Conservation (phyloP, 30 jellyfish, hydroid and myxozoan genomes). For the Clytia hemisphaerica region DNA sequence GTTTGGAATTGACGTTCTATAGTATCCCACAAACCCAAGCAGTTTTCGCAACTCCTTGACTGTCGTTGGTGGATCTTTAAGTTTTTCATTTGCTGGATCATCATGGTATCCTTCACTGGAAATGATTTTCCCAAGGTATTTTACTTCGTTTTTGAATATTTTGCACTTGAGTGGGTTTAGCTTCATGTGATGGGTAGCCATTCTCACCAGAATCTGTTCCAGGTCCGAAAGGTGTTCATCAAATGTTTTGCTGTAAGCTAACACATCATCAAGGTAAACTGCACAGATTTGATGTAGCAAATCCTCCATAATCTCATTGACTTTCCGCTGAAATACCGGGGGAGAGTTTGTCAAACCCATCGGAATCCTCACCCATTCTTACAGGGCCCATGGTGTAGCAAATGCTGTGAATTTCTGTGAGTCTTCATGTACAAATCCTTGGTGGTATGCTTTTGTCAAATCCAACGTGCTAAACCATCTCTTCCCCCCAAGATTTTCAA, state of each 20-base stretch:
- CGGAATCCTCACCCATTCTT: constrained; percentile 43
- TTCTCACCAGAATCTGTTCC: constrained; percentile 15
- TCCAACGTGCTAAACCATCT: constrained; percentile 4
- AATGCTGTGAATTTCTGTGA: constrained; percentile 19
- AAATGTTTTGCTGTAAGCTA: constrained; percentile 29
- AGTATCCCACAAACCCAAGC: background rate
- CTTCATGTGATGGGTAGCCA: constrained; percentile 29
- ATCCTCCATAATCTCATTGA: constrained; percentile 30
- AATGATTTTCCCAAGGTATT: background rate
- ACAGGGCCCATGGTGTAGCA: constrained; percentile 39
- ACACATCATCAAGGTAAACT: constrained; percentile 40
- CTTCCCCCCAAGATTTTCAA: constrained; percentile 29
- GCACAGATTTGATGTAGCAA: constrained; percentile 23
- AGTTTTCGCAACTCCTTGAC: background rate
- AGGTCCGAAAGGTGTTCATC: constrained; percentile 41
- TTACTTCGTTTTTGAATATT: constrained; percentile 3
- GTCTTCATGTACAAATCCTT: constrained; percentile 26
- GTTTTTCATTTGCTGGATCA: background rate
- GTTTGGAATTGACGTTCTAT: background rate
- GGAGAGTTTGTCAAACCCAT: constrained; percentile 49
- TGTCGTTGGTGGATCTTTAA: background rate
- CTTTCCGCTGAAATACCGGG: constrained; percentile 37
- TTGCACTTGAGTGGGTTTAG: constrained; percentile 33
- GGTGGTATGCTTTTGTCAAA: constrained; percentile 23
- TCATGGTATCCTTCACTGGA: background rate